A percentile compares a stretch with the other conserved stretches of the same genome.
Evolutionary conservation across 2,113 vertebrate species (phyloP).

Genomic region (Hyperoodon ampullatus): DNA sequence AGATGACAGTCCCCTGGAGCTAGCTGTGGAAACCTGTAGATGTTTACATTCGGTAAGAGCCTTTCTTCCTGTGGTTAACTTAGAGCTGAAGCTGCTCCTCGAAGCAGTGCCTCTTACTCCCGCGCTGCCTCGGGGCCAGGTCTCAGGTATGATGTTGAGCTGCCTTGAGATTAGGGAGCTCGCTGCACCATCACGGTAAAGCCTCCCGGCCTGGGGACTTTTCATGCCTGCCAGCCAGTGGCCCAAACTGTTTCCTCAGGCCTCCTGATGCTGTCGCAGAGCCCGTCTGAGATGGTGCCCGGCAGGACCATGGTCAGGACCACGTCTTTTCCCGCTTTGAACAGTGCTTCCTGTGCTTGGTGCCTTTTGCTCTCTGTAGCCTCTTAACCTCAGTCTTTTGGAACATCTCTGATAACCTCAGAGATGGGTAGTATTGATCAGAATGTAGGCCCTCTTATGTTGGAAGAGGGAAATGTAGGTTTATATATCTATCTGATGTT

Average conservation of each 20-base stretch:
- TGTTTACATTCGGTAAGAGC: neutral
- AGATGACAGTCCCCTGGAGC: neutral
- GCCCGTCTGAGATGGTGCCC: neutral
- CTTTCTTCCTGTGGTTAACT: neutral
- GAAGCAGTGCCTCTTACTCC: neutral
- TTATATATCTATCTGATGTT: neutral
- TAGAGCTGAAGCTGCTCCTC: neutral
- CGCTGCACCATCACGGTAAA: fast-evolving
- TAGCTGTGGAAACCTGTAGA: neutral
- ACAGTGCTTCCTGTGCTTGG: neutral
- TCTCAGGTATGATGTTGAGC: neutral
- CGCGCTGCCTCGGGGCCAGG: neutral
- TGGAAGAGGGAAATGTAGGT: neutral
- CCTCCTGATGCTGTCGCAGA: neutral
- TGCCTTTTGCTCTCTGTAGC: neutral
- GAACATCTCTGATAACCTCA: neutral
- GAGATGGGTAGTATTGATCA: neutral
- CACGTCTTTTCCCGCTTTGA: neutral
- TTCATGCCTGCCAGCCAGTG: fast-evolving
- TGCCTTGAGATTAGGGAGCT: neutral
- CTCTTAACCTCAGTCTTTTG: neutral
- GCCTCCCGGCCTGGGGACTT: neutral
- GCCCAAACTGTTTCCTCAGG: neutral
- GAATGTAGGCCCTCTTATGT: neutral
- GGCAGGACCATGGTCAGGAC: neutral